A percentile compares a stretch with the other conserved stretches of the same genome.
Conservation (phyloP, 2,113 vertebrate genomes). For the Ammodytes marinus region DNA sequence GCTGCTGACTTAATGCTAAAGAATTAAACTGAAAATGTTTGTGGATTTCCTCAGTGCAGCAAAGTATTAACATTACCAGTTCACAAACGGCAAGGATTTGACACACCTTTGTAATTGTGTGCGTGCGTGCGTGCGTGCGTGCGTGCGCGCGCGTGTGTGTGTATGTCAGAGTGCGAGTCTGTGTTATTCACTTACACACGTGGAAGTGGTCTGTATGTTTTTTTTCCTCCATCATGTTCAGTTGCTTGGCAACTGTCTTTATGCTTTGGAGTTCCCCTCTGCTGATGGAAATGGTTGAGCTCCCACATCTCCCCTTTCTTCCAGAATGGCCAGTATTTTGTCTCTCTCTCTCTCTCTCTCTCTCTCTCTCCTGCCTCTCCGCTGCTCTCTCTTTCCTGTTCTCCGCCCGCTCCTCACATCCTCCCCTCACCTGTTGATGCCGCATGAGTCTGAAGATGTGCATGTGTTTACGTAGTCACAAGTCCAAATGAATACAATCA, state of each 20-base stretch:
- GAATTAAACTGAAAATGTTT: constrained; percentile 41
- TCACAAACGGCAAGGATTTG: constrained; percentile 46
- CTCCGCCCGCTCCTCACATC: constrained; percentile 30
- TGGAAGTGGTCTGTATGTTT: constrained; percentile 71
- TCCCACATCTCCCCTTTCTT: constrained; percentile 63
- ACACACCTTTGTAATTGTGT: constrained; percentile 51
- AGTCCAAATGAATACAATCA: not conserved
- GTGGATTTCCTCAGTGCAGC: constrained; percentile 1
- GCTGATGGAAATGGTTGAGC: constrained; percentile 70
- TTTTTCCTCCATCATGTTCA: constrained; percentile 58
- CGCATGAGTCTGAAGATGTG: not conserved
- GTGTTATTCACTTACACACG: constrained; percentile 65
- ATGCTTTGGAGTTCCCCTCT: constrained; percentile 80
- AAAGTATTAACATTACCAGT: constrained; percentile 41
- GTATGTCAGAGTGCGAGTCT: constrained; percentile 24
- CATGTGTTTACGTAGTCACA: not conserved
- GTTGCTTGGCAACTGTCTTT: constrained; percentile 85
- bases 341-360: constrained; percentile 46
- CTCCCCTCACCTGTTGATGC: constrained; percentile 62
- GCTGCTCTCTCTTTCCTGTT: constrained; percentile 39
- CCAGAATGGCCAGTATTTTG: constrained; percentile 60
- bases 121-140: constrained; percentile 22
- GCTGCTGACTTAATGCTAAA: constrained; percentile 23
- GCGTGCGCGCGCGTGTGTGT: constrained; percentile 12
- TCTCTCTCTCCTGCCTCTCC: constrained; percentile 32